Evolutionary conservation across 2,113 vertebrate genomes (phyloP).

Genomic region (Girardinichthys multiradiatus): DNA sequence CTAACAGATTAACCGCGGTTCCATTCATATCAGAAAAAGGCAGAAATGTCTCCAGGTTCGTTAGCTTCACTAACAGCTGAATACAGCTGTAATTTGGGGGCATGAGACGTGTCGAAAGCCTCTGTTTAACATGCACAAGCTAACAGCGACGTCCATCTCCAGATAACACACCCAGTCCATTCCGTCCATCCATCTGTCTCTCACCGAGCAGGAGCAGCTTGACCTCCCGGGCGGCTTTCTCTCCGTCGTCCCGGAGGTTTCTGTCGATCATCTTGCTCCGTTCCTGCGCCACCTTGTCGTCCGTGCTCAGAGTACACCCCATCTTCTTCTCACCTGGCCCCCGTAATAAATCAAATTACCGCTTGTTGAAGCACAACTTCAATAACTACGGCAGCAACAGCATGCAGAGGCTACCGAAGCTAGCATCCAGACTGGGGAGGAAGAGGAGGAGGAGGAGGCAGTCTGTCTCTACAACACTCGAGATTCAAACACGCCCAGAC

Average conservation of each 20-base stretch:
- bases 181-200: conserved; percentile 72
- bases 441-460: conserved; percentile 25
- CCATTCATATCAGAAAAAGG: conserved; percentile 18
- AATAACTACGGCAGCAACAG: conserved; percentile 41
- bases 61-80: neutral
- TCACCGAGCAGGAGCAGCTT: conserved; percentile 96
- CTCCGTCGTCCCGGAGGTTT: conserved; percentile 95
- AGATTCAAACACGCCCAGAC: conserved; percentile 73
- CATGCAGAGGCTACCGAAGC: conserved; percentile 73
- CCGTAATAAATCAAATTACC: conserved; percentile 37
- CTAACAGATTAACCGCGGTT: neutral
- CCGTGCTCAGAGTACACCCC: conserved; percentile 96
- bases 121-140: neutral
- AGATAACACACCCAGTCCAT: conserved; percentile 16
- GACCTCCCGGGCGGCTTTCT: conserved; percentile 94
- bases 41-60: conserved; percentile 14
- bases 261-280: conserved; percentile 97
- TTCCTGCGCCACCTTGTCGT: conserved; percentile 96
- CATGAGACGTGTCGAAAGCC: neutral
- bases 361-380: conserved; percentile 54
- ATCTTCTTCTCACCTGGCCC: conserved; percentile 76
- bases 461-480: conserved; percentile 37
- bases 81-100: neutral
- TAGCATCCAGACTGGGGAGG: conserved; percentile 66
- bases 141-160: neutral